Conservation (phyloP, 2,888 invertebrate species). For the Drosophila colorata region DNA sequence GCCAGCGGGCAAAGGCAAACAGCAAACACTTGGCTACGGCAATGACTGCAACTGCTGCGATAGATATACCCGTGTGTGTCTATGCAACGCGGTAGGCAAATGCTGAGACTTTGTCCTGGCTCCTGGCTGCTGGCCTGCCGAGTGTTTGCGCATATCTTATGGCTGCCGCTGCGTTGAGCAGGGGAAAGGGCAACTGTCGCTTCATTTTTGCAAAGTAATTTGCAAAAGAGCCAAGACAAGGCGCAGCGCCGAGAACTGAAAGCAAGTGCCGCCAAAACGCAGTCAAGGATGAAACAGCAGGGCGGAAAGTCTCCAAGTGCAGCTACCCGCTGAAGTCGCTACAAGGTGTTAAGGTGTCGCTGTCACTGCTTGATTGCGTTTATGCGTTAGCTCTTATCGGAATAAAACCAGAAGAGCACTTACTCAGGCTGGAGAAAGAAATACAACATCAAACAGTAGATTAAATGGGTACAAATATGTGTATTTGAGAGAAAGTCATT, state of each 20-base stretch:
- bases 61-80: conserved; percentile 23
- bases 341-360: conserved; percentile 73
- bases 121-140: conserved; percentile 21
- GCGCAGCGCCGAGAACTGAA: conserved; percentile 52
- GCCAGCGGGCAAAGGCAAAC: conserved; percentile 59
- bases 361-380: conserved; percentile 51
- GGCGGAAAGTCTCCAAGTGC: conserved; percentile 26
- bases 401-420: conserved; percentile 3
- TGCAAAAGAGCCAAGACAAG: conserved; percentile 73
- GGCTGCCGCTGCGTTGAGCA: conserved; percentile 26
- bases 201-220: conserved; percentile 81
- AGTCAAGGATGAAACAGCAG: conserved; percentile 74
- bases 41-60: conserved; percentile 44
- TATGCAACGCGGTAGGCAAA: conserved; percentile 54
- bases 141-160: conserved; percentile 61
- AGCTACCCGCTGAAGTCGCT: conserved; percentile 43
- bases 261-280: conserved; percentile 78
- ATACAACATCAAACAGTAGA: too few relatives aligned
- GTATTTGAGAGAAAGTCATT: too few relatives aligned
- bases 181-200: conserved; percentile 56
- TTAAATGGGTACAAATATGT: too few relatives aligned
- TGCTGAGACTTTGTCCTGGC: conserved; percentile 27
- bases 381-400: conserved; percentile 46
- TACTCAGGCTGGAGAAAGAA: too few relatives aligned
- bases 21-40: conserved; percentile 65